Percentiles rank a stretch among this genome's conserved stretches.
phyloP scores from a whole-genome alignment of 1,140 invertebrate genomes.

The Caerostris darwini region DNA sequence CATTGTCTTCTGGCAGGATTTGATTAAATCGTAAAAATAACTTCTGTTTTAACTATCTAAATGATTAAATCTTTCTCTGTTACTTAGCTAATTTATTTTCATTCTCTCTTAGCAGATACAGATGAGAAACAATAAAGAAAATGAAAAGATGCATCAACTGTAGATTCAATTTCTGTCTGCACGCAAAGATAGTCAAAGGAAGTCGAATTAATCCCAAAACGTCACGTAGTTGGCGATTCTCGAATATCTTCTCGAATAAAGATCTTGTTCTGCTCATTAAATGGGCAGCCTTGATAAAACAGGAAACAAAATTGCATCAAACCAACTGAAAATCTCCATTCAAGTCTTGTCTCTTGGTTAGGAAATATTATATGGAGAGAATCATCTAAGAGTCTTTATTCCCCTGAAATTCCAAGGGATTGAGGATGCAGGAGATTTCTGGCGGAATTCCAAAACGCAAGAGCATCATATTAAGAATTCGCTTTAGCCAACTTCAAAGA shows the following conservation, averaged over 20 bases:
- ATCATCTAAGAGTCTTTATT: slow-evolving; percentile 19
- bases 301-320: neutral
- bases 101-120: neutral
- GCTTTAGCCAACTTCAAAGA: neutral
- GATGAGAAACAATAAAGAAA: neutral
- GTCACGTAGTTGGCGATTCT: neutral
- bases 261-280: neutral
- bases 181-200: neutral
- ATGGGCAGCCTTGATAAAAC: too few relatives aligned
- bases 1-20: too few relatives aligned
- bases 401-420: neutral
- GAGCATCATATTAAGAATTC: slow-evolving; percentile 15
- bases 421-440: neutral
- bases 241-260: neutral
- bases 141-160: too few relatives aligned
- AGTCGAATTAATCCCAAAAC: neutral
- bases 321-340: neutral
- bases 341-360: neutral
- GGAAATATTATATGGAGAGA: neutral
- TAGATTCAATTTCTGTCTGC: too few relatives aligned
- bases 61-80: too few relatives aligned
- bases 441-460: slow-evolving; percentile 23
- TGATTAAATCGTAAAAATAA: too few relatives aligned
- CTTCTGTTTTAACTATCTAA: too few relatives aligned
- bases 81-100: neutral